Evolutionary conservation across 2,113 vertebrate species (phyloP), one percentile per base, ranked within the genome.

Genomic region (Scalopus aquaticus): DNA sequence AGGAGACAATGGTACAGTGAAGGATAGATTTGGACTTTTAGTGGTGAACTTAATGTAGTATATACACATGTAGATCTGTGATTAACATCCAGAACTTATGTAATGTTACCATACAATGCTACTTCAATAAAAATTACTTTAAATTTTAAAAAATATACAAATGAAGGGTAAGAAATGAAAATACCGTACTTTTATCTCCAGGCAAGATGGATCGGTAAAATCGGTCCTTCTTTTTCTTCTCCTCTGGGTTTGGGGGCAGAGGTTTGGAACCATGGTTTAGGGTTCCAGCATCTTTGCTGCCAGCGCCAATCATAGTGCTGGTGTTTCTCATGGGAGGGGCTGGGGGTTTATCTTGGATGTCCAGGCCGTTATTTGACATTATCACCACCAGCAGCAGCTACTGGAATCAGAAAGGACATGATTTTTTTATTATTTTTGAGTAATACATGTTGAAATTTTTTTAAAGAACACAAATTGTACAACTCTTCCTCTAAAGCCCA

Each of bases 261-360:
- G 99, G 99, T 96, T 99, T 99, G 83, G 99, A 99, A 97, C 99
- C 98, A 5, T 99, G 99, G 97, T 99, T 99, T 39, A 99, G 97
- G 30, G 99, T 98, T 73, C 98, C 98, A 0, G 98, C 13, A 42
- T 99, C 99, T 98, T 99, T 99, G 98, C 98, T 98, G 96, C 98
- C 98, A 0, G 99, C 98, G 92, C 99, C 99, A 91, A 99, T 99
- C 98, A 99, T 98, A 46, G 99, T 99, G 99, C 99, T 99, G 94
- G 99, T 99, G 96, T 99, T 99, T 98, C 99, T 99, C 99, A 99
- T 99, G 1, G 99, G 99, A 79, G 99, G 99, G 85, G 99, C 99
- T 78, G 99, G 99, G 0, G 99, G 99, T 97, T 99, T 99, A 98
- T 99, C 99, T 97, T 99, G 99, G 84, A 98, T 98, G 97, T 99